Evolutionary conservation across 2,113 vertebrate species (phyloP), one percentile per base, ranked within the genome.

Genomic region (Willisornis vidua): DNA sequence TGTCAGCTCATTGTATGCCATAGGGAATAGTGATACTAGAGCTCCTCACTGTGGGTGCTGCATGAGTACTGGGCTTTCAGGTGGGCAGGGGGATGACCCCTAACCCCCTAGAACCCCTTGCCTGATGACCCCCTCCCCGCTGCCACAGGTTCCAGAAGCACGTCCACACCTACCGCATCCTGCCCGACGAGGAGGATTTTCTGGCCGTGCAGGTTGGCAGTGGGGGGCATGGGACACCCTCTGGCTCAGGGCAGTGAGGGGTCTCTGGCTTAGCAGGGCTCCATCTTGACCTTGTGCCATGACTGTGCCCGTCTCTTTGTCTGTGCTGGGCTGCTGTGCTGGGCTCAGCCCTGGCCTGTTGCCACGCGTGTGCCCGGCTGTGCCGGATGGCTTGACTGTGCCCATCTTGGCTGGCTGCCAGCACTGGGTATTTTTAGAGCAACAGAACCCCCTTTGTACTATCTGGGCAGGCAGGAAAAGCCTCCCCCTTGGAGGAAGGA

Each of bases 121-220:
- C 26, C 29, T 70, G 73, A 84, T 29, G 5, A 33, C 45, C 23
- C 28, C 17, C 65, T 67, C 26, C 39, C 37, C 1, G 5, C 51
- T 90, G 15, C 87, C 80, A 49, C 97, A 99, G 99, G 93, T 99
- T 98, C 96, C 99, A 99, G 98, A 99, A 99, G 82, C 99, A 99
- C 9, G 99, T 99, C 43, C 99, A 99, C 95, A 99, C 99, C 4
- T 99, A 99, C 96, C 98, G 99, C 68, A 99, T 99, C 94, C 98
- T 99, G 74, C 99, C 99, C 3, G 99, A 99, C 20, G 99, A 99
- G 26, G 99, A 99, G 61, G 99, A 99, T 76, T 99, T 98, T 92
- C 97, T 99, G 95, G 99, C 99, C 0, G 99, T 99, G 28, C 99
- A 99, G 99, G 99, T 99, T 98, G 88, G 97, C 52, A 26, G 25